Evolutionary conservation across 2,113 vertebrate species (phyloP).

Genomic region (Stigmatopora nigra): DNA sequence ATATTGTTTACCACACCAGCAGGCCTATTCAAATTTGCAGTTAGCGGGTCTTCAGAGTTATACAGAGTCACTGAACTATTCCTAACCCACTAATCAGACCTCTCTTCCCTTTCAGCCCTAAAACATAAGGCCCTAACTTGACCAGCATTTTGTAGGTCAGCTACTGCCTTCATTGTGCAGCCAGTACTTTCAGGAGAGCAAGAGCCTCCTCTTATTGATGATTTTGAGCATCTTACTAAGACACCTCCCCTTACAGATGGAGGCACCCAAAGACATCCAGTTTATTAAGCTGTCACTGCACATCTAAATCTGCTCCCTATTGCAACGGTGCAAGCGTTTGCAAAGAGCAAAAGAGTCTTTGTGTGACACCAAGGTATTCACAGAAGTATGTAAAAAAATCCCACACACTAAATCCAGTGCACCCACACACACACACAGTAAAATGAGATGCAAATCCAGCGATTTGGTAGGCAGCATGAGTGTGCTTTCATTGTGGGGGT

Average conservation of each 20-base stretch:
- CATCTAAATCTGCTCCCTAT: slow-evolving; percentile 96
- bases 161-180: slow-evolving; percentile 64
- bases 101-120: slow-evolving; percentile 67
- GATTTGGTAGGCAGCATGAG: slow-evolving; percentile 81
- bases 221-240: slow-evolving; percentile 53
- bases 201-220: slow-evolving; percentile 67
- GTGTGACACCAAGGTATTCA: slow-evolving; percentile 83
- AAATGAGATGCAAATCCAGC: slow-evolving; percentile 96
- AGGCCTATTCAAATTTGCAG: slow-evolving; percentile 54
- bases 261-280: slow-evolving; percentile 74
- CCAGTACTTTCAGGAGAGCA: slow-evolving; percentile 53
- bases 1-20: slow-evolving; percentile 57
- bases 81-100: slow-evolving; percentile 70
- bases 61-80: slow-evolving; percentile 64
- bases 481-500: slow-evolving; percentile 54
- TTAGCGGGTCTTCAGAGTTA: slow-evolving; percentile 57
- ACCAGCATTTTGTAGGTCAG: slow-evolving; percentile 77
- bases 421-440: slow-evolving; percentile 25
- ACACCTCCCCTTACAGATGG: slow-evolving; percentile 54
- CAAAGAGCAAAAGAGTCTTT: slow-evolving; percentile 65
- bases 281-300: slow-evolving; percentile 92
- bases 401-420: slow-evolving; percentile 52
- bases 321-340: slow-evolving; percentile 62
- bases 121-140: slow-evolving; percentile 68
- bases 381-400: slow-evolving; percentile 55